A percentile compares a stretch with the other conserved stretches of the same genome.
Evolutionary conservation across 2,797 vertebrate species (phyloP).

Genomic region (Hydrophis major): DNA sequence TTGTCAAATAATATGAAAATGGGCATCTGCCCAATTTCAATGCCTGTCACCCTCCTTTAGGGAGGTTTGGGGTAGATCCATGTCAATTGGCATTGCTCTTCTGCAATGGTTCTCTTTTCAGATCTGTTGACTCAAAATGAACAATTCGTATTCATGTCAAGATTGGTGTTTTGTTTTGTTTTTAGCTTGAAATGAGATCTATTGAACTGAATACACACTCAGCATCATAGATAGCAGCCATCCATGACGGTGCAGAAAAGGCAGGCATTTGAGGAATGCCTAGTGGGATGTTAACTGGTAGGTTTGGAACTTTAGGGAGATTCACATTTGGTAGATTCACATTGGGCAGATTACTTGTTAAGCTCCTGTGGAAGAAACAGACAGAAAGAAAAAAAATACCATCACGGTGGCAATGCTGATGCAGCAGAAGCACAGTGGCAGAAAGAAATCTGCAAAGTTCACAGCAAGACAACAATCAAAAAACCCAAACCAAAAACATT

Average conservation of each 20-base stretch:
- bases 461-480: slow-evolving; percentile 67
- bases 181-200: slow-evolving; percentile 85
- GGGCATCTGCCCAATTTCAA: slow-evolving; percentile 69
- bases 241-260: slow-evolving; percentile 94
- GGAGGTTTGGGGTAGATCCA: slow-evolving; percentile 52
- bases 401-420: slow-evolving; percentile 95
- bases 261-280: slow-evolving; percentile 99
- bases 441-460: slow-evolving; percentile 79
- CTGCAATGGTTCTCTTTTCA: slow-evolving; percentile 67
- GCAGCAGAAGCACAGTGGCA: slow-evolving; percentile 88
- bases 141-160: slow-evolving; percentile 96
- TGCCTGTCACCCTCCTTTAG: background rate
- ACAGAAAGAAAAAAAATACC: slow-evolving; percentile 99
- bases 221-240: slow-evolving; percentile 88
- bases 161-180: slow-evolving; percentile 69
- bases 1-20: slow-evolving; percentile 58
- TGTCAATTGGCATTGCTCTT: too few relatives aligned
- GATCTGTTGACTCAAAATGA: slow-evolving; percentile 74
- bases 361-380: slow-evolving; percentile 96
- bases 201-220: slow-evolving; percentile 99
- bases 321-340: slow-evolving; percentile 99
- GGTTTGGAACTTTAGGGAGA: slow-evolving; percentile 99
- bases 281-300: slow-evolving; percentile 99
- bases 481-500: slow-evolving; percentile 70
- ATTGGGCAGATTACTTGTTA: slow-evolving; percentile 97